A percentile compares a stretch with the other conserved stretches of the same genome.
phyloP scores from a whole-genome alignment of 1,140 invertebrate species.

The Dendrolimus kikuchii region DNA sequence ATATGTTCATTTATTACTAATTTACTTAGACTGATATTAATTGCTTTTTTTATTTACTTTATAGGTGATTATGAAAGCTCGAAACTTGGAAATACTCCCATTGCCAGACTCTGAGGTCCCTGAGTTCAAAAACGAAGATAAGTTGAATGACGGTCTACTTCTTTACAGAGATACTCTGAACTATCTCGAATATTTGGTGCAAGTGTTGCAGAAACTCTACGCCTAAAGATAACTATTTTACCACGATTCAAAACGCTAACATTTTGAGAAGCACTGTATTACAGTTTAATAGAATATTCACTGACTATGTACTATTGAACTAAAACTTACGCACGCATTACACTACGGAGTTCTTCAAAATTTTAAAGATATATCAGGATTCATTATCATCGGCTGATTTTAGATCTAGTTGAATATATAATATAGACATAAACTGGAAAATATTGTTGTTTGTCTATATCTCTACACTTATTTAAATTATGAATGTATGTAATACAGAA shows the following conservation, averaged over 20 bases:
- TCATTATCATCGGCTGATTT: too few species aligned
- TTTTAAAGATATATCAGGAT: too few species aligned
- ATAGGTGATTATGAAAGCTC: constrained; percentile 48
- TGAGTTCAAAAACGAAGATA: constrained; percentile 29
- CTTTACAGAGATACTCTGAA: constrained; percentile 58
- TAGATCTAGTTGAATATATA: too few species aligned
- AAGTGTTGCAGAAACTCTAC: constrained; percentile 50
- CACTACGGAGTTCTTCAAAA: too few species aligned
- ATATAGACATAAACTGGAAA: too few species aligned
- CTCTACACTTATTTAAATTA: too few species aligned
- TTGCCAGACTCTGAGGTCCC: constrained; percentile 44
- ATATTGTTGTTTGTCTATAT: too few species aligned
- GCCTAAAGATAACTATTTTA: constrained; percentile 9
- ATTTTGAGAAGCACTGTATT: constrained; percentile 15
- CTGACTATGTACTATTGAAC: too few species aligned
- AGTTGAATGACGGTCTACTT: constrained; percentile 29
- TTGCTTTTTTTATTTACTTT: constrained; percentile 20
- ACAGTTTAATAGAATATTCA: too few species aligned
- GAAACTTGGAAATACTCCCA: constrained; percentile 36
- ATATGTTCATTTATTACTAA: too few species aligned
- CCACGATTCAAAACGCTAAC: constrained; percentile 20
- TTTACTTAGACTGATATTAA: background rate
- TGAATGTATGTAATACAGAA: too few species aligned
- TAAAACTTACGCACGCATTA: too few species aligned
- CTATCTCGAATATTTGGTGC: constrained; percentile 50